These are phyloP conservation scores for Corythornis vintsioides DNA, from an alignment of 2,113 vertebrate species.

Conservation along the genomic window DNA sequence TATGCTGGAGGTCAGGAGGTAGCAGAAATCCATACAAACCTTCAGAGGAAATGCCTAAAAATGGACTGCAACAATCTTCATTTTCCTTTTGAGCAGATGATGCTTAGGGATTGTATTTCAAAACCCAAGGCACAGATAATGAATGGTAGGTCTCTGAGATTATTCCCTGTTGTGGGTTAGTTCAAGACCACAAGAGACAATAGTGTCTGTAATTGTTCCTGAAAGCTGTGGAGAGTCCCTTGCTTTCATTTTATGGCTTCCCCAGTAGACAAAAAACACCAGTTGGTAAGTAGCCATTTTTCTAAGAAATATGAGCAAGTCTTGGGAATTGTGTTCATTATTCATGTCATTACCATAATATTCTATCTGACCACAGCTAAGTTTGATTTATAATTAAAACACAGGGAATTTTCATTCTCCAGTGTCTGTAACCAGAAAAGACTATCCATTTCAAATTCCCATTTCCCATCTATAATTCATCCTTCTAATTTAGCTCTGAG, in stretches of 20 bases:
- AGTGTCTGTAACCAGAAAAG: constrained; percentile 34
- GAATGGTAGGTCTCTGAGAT: constrained; percentile 28
- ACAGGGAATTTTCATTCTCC: constrained; percentile 43
- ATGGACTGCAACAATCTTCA: neutral
- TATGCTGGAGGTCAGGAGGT: neutral
- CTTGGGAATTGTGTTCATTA: constrained; percentile 55
- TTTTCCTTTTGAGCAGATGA: constrained; percentile 14
- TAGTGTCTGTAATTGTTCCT: constrained; percentile 41
- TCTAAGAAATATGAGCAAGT: constrained; percentile 50
- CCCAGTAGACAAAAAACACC: constrained; percentile 10
- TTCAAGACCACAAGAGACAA: constrained; percentile 38
- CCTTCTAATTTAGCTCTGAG: constrained; percentile 34
- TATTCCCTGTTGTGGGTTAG: constrained; percentile 29
- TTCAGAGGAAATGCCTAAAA: neutral
- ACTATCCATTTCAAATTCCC: constrained; percentile 48
- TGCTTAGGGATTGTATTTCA: constrained; percentile 8
- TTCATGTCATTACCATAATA: constrained; percentile 54
- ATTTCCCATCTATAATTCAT: constrained; percentile 51
- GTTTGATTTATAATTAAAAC: constrained; percentile 63
- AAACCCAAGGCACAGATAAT: constrained; percentile 35
- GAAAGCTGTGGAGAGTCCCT: constrained; percentile 49
- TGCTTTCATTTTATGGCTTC: constrained; percentile 55
- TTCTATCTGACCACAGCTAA: constrained; percentile 56
- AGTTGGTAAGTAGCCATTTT: constrained; percentile 54
- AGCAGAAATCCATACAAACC: neutral